Evolutionary conservation across 2,888 invertebrate genomes (phyloP), one percentile per base, ranked within the genome.

Genomic region (Galeopsomyia nigrocyanea): DNA sequence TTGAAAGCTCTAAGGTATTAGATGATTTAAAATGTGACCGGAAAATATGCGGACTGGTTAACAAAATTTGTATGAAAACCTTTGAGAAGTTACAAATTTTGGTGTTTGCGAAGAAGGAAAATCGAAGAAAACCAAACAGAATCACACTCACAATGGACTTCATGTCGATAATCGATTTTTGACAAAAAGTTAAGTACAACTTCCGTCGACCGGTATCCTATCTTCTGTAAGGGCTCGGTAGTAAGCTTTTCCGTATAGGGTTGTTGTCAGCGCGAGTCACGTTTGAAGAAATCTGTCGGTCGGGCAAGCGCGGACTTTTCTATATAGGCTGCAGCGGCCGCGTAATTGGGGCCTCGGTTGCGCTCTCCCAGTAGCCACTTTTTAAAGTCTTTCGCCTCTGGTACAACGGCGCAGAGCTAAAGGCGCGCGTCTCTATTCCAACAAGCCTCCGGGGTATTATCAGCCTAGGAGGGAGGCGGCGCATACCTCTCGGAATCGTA

Each of bases 321-420:
- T 83, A 82, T 83, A 83, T 84, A 83, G 79, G 80, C 78, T 72
- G 75, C 76, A 71, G 73, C 74, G 76, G 75, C 75, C 77, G 71
- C 77, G 80, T 82, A 84, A 83, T 83, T 82, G 83, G 83, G 58
- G 53, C 63, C 57, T 53, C 22, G 14, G 78, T 78, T 75, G 76
- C 77, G 71, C 74, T 74, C 79, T 77, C 80, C 77, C 78, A 78
- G 77, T 78, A 79, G 77, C 78, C 78, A 80, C 82, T 82, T 82
- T 84, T 82, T 82, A 82, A 80, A 83, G 80, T 82, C 81, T 81
- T 81, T 82, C 82, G 80, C 80, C 80, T 77, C 74, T 62, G 79
- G 80, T 81, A 80, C 16, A 62, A 82, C 79, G 78, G 39, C 7
- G 39, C 13, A 39, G 1, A 81, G 78, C 76, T 63, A 77, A 75